Percentiles rank a stretch among this genome's conserved stretches.
Conservation (phyloP, 2,888 invertebrate genomes). For the Anthoptus insignis region DNA sequence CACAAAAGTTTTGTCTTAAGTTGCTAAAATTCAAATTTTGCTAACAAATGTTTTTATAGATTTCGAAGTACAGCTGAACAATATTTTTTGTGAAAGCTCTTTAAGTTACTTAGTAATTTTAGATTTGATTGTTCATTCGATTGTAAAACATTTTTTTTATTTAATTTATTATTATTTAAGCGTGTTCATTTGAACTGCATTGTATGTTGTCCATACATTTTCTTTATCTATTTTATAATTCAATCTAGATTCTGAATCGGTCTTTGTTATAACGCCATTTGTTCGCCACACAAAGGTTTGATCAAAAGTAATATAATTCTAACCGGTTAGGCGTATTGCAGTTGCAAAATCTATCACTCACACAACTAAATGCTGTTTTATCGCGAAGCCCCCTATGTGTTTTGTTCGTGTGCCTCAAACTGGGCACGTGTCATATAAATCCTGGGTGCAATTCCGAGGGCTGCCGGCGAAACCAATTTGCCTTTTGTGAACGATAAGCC, state of each 20-base stretch:
- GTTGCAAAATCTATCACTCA: constrained; percentile 38
- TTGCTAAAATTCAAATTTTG: background rate
- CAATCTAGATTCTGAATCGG: constrained; percentile 33
- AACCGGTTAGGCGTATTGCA: constrained; percentile 18
- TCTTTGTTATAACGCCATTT: constrained; percentile 27
- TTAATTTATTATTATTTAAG: no score
- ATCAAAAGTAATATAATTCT: constrained; percentile 24
- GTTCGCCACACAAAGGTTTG: constrained; percentile 17
- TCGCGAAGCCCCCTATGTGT: constrained; percentile 44
- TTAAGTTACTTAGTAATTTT: constrained; percentile 1
- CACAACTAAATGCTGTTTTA: constrained; percentile 41
- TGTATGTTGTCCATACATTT: constrained; percentile 21
- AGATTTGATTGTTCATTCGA: background rate
- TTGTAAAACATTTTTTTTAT: no score
- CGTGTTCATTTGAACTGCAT: constrained; percentile 12
- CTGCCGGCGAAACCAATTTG: constrained; percentile 73
- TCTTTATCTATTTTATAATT: constrained; percentile 25
- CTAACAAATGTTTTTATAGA: background rate
- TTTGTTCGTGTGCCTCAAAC: constrained; percentile 54
- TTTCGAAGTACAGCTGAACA: background rate
- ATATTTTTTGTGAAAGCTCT: constrained; percentile 1
- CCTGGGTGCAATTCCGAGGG: constrained; percentile 66
- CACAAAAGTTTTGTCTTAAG: background rate
- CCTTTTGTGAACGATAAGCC: constrained; percentile 67
- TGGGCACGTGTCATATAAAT: constrained; percentile 76